Conservation (phyloP, 2,113 vertebrate species). For the Ariopsis seemanni region DNA sequence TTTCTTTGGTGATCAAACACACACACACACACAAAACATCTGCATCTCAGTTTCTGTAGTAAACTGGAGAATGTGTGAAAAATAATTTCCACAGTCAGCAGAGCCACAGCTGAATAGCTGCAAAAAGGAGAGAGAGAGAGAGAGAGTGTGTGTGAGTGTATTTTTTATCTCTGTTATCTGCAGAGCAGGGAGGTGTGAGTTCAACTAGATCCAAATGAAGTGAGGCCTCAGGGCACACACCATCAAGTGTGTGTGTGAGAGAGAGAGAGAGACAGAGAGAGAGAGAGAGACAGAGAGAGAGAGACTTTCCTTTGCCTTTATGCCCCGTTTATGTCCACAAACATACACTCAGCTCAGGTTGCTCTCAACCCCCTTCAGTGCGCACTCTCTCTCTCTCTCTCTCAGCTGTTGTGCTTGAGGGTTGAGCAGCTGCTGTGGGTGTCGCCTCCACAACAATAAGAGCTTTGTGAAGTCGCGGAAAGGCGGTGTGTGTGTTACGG, state of each 20-base stretch:
- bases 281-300: not conserved
- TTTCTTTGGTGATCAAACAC: not conserved
- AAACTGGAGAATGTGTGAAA: not conserved
- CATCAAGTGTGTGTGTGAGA: not conserved
- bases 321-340: not conserved
- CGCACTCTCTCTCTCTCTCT: not conserved
- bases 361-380: not conserved
- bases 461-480: conserved; percentile 40
- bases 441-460: conserved; percentile 55
- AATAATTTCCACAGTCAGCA: not conserved
- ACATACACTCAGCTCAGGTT: not conserved
- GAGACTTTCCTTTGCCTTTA: not conserved
- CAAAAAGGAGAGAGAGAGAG: not conserved
- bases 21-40: not conserved
- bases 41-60: not conserved
- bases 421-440: conserved; percentile 53
- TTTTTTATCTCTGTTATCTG: conserved; percentile 5
- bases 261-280: not conserved
- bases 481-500: conserved; percentile 1
- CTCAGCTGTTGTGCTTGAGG: conserved; percentile 37
- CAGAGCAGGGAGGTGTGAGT: not conserved
- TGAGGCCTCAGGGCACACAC: not conserved
- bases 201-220: not conserved
- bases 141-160: too few relatives aligned
- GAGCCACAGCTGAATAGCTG: not conserved